Evolutionary conservation across 2,888 invertebrate species (phyloP).

Genomic region (Neuroscelio doddi): DNA sequence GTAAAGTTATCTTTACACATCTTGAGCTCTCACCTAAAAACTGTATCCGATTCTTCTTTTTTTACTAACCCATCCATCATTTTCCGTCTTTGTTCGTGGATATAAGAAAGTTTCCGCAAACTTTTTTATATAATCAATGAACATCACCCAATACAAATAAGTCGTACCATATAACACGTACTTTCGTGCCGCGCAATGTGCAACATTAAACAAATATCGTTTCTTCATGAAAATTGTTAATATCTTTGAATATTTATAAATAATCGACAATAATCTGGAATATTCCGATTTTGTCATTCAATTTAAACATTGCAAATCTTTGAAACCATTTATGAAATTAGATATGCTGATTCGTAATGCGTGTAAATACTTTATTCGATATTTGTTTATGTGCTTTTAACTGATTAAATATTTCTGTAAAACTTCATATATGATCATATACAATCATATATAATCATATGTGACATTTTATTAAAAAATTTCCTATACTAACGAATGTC

Average conservation of each 20-base stretch:
- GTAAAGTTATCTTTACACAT: conserved; percentile 72
- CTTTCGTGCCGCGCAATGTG: too few relatives aligned
- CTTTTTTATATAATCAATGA: too few relatives aligned
- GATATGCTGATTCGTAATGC: too few relatives aligned
- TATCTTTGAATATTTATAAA: neutral
- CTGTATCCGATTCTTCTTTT: neutral
- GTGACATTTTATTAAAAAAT: too few relatives aligned
- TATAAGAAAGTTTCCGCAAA: neutral
- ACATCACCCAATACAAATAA: too few relatives aligned
- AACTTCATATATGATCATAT: too few relatives aligned
- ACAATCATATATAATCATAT: too few relatives aligned
- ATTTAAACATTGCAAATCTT: neutral
- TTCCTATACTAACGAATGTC: too few relatives aligned
- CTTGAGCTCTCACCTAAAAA: neutral
- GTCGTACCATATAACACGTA: too few relatives aligned
- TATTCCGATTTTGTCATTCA: neutral
- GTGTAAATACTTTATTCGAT: neutral
- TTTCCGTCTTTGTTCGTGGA: neutral
- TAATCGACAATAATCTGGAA: neutral
- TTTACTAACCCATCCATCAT: neutral
- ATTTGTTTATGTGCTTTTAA: neutral
- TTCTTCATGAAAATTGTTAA: neutral
- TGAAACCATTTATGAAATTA: neutral
- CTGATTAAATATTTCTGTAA: neutral
- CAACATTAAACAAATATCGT: neutral